Evolutionary conservation across 37 sponge, comb jelly and placozoan species (phyloP).

Genomic region (Theonella swinhoei): DNA sequence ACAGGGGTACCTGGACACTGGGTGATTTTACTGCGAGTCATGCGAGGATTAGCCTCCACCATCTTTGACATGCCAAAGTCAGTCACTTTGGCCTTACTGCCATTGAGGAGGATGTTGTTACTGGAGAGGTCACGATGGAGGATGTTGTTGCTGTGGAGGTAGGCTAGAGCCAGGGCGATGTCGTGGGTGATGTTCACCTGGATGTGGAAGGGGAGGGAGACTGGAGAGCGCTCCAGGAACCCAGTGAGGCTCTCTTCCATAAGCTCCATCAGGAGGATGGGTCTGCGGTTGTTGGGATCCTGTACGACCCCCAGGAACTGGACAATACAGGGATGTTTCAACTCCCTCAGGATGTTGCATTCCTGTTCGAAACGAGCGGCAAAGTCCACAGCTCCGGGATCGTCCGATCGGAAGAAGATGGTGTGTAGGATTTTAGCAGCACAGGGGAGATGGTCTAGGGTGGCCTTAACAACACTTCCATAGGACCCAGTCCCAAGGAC

Average conservation of each 20-base stretch:
- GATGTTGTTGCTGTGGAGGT: constrained; percentile 25
- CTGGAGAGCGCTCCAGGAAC: not conserved
- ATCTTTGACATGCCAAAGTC: constrained; percentile 39
- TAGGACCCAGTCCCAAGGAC: too few relatives aligned
- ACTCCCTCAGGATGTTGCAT: constrained; percentile 4
- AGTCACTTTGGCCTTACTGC: constrained; percentile 16
- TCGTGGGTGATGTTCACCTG: constrained; percentile 7
- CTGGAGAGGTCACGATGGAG: constrained; percentile 29
- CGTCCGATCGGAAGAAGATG: too few relatives aligned
- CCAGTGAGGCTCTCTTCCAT: constrained; percentile 2
- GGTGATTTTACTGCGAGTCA: constrained; percentile 17
- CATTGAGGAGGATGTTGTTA: constrained; percentile 20
- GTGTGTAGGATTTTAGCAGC: too few relatives aligned
- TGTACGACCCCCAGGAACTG: constrained; percentile 27
- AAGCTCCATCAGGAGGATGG: constrained; percentile 39
- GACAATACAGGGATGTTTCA: constrained; percentile 25
- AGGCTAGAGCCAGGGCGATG: constrained; percentile 18
- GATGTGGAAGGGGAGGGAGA: constrained; percentile 3
- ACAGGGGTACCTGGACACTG: constrained; percentile 28
- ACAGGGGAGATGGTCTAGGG: too few relatives aligned
- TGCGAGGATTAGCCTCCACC: not conserved
- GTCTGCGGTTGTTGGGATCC: not conserved
- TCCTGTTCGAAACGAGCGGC: constrained; percentile 5
- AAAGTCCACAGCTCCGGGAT: not conserved
- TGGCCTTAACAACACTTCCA: too few relatives aligned